Percentiles rank a stretch among this genome's conserved stretches.
Evolutionary conservation across 1,140 invertebrate genomes (phyloP).

Genomic region (Drosophila pandora): DNA sequence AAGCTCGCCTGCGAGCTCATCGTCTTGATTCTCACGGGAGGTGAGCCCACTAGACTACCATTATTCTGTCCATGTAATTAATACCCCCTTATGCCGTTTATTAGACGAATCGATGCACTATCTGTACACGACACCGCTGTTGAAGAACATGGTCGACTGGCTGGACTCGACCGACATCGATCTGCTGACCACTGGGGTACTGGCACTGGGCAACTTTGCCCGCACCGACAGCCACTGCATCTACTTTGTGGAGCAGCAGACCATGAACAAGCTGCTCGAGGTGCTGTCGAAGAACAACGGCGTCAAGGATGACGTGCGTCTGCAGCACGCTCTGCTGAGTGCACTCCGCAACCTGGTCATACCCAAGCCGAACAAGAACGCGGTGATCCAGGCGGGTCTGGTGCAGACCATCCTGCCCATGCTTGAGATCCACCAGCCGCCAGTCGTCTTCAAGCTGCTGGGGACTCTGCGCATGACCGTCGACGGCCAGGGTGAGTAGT

Average conservation of each 20-base stretch:
- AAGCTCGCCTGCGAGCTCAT: constrained; percentile 94
- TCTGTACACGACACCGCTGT: constrained; percentile 86
- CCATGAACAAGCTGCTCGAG: constrained; percentile 89
- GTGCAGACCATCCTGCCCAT: constrained; percentile 90
- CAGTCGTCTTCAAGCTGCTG: constrained; percentile 93
- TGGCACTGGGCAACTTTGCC: constrained; percentile 95
- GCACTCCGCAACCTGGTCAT: constrained; percentile 93
- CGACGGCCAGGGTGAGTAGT: constrained; percentile 88
- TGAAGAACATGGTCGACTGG: constrained; percentile 89
- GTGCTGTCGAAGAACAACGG: constrained; percentile 86
- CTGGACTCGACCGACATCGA: constrained; percentile 89
- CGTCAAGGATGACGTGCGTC: constrained; percentile 87
- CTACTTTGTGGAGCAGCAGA: constrained; percentile 91
- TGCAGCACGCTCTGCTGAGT: constrained; percentile 93
- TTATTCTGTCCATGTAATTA: background rate
- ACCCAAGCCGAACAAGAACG: constrained; percentile 89
- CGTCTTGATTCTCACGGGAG: constrained; percentile 92
- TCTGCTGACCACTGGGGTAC: constrained; percentile 90
- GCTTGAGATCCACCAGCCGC: constrained; percentile 89
- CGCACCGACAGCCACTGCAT: constrained; percentile 93
- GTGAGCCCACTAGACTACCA: constrained; percentile 84
- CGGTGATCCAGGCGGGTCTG: constrained; percentile 89
- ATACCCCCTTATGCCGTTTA: background rate
- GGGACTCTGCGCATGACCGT: constrained; percentile 94
- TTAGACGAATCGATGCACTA: constrained; percentile 94